These are phyloP conservation scores for Harpalus rubripes DNA, from an alignment of 2,888 invertebrate species.

Conservation along the genomic window DNA sequence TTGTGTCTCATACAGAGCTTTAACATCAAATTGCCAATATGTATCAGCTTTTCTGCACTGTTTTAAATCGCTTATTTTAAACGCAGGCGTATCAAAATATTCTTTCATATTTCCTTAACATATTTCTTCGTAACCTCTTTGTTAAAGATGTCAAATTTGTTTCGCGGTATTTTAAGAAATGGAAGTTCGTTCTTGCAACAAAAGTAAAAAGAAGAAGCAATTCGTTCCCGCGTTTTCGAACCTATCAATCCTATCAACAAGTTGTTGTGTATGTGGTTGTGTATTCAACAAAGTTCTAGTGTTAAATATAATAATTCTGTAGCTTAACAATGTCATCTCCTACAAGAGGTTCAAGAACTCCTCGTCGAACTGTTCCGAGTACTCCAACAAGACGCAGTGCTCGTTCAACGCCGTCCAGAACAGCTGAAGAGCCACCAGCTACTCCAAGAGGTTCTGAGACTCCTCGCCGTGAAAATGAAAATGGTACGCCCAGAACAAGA, in stretches of 20 bases:
- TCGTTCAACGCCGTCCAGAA: slow-evolving; percentile 68
- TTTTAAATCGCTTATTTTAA: slow-evolving; percentile 64
- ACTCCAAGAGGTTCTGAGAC: slow-evolving; percentile 61
- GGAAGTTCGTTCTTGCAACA: not conserved
- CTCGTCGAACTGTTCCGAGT: slow-evolving; percentile 66
- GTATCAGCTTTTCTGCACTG: slow-evolving; percentile 40
- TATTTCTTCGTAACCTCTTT: not conserved
- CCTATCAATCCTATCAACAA: not conserved
- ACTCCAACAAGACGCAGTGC: slow-evolving; percentile 69
- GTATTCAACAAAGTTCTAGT: not conserved
- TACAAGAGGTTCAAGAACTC: slow-evolving; percentile 68
- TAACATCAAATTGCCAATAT: slow-evolving; percentile 60
- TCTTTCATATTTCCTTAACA: not conserved
- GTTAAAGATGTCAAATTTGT: not conserved
- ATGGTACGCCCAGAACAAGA: slow-evolving; percentile 64
- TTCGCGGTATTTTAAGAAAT: not conserved
- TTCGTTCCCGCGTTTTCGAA: slow-evolving; percentile 37
- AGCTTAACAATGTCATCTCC: slow-evolving; percentile 61
- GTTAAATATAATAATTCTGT: not conserved
- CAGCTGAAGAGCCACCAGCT: slow-evolving; percentile 53
- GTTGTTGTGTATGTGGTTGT: slow-evolving; percentile 30
- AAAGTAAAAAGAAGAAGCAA: slow-evolving; percentile 20
- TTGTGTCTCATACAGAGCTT: not conserved
- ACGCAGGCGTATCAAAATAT: slow-evolving; percentile 37
- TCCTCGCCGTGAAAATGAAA: slow-evolving; percentile 58